Evolutionary conservation across 2,797 vertebrate species (phyloP), one percentile per base, ranked within the genome.

Genomic region (Coregonus sp.): DNA sequence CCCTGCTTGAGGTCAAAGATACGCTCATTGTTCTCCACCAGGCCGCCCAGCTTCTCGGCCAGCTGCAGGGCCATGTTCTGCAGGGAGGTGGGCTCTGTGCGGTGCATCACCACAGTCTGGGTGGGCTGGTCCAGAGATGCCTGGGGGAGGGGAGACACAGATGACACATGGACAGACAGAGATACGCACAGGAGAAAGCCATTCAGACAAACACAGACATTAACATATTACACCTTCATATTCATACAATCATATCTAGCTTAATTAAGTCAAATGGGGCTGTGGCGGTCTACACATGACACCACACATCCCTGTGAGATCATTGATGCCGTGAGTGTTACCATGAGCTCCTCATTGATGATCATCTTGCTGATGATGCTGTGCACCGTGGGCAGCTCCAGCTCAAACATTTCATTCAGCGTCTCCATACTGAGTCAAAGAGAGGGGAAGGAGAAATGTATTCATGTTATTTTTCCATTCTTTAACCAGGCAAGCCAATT

Each of bases 291-390:
- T 47, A 47, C 40, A 47, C 40, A 37, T 4, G 35, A 5, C 35
- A 37, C 4, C 35, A 4, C 35, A 47, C 40, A 47, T 1, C 40
- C 40, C 40, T 47, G 9, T 47, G 40, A 47, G 40, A 47, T 9
- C 40, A 47, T 0, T 12, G 40, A 47, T 3, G 40, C 9, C 9
- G 9, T 7, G 31, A 51, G 47, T 31, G 47, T 87, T 80, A 95
- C 97, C 97, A 98, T 98, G 25, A 98, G 90, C 83, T 98, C 97
- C 84, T 98, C 96, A 0, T 96, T 97, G 85, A 97, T 98, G 91
- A 97, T 98, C 96, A 98, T 98, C 80, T 98, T 98, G 93, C 97
- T 98, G 86, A 98, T 97, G 82, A 98, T 97, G 86, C 96, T 96
- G 91, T 98, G 97, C 12, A 98, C 96, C 0, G 92, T 97, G 73